Evolutionary conservation across 2,888 invertebrate genomes (phyloP).

Genomic region (Quadroppia sp.): DNA sequence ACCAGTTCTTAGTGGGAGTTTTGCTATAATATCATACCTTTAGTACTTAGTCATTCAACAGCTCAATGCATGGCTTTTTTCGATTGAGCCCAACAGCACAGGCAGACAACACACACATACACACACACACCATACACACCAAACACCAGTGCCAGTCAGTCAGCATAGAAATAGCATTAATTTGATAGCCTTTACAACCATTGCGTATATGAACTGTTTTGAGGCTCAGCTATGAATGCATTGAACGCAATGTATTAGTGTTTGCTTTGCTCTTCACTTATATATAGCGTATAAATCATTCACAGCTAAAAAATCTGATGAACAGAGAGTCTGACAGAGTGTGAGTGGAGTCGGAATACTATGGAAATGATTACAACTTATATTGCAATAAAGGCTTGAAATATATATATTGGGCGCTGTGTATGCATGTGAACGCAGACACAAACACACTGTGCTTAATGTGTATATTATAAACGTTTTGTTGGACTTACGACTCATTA

Average conservation of each 20-base stretch:
- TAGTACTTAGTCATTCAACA: conserved; percentile 7
- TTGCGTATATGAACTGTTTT: background rate
- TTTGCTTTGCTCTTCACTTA: no score
- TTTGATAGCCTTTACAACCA: no score
- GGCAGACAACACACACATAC: no score
- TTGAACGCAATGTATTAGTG: background rate
- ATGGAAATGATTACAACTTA: background rate
- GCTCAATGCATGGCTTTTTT: background rate
- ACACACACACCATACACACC: no score
- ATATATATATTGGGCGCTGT: background rate
- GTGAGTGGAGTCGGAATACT: background rate
- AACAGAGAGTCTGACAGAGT: background rate
- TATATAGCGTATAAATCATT: no score
- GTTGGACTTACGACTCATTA: conserved; percentile 22
- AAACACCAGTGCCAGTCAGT: no score
- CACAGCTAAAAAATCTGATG: background rate
- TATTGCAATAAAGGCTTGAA: conserved; percentile 11
- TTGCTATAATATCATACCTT: conserved; percentile 8
- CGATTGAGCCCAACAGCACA: background rate
- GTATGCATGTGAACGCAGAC: no score
- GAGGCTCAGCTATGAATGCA: background rate
- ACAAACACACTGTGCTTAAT: background rate
- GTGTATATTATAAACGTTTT: background rate
- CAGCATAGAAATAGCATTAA: no score
- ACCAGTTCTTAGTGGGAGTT: conserved; percentile 16